phyloP scores from a whole-genome alignment of 2,888 invertebrate species.

The Sinohyriopsis cumingii region DNA sequence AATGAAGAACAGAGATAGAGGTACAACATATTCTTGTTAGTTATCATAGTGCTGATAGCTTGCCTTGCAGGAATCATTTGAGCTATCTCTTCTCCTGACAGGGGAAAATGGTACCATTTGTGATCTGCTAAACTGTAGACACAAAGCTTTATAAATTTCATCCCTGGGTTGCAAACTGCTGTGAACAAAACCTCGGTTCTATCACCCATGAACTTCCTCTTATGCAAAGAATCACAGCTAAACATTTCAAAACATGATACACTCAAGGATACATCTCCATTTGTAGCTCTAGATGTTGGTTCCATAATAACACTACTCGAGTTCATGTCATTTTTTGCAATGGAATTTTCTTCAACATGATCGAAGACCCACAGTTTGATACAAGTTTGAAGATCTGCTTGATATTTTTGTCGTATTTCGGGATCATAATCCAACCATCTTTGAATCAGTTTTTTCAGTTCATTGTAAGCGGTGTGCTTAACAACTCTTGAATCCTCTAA shows the following conservation, averaged over 20 bases:
- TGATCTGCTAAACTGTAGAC: constrained; percentile 60
- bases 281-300: constrained; percentile 16
- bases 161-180: constrained; percentile 62
- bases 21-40: constrained; percentile 60
- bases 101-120: constrained; percentile 62
- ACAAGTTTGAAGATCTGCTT: constrained; percentile 46
- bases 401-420: constrained; percentile 41
- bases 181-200: constrained; percentile 55
- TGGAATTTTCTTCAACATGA: constrained; percentile 30
- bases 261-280: constrained; percentile 31
- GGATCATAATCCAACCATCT: constrained; percentile 63
- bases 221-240: constrained; percentile 8
- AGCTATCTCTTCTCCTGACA: constrained; percentile 59
- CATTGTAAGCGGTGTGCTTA: constrained; percentile 60
- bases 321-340: constrained; percentile 22
- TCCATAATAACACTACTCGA: constrained; percentile 38
- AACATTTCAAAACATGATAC: constrained; percentile 20
- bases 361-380: constrained; percentile 59
- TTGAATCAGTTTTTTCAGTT: constrained; percentile 56
- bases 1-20: constrained; percentile 67
- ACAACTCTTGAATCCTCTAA: constrained; percentile 60
- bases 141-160: constrained; percentile 65
- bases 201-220: constrained; percentile 15
- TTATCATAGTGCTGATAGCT: constrained; percentile 61
- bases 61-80: constrained; percentile 65